Evolutionary conservation across 2,797 vertebrate species (phyloP).

Genomic region (Erpetoichthys calabaricus): DNA sequence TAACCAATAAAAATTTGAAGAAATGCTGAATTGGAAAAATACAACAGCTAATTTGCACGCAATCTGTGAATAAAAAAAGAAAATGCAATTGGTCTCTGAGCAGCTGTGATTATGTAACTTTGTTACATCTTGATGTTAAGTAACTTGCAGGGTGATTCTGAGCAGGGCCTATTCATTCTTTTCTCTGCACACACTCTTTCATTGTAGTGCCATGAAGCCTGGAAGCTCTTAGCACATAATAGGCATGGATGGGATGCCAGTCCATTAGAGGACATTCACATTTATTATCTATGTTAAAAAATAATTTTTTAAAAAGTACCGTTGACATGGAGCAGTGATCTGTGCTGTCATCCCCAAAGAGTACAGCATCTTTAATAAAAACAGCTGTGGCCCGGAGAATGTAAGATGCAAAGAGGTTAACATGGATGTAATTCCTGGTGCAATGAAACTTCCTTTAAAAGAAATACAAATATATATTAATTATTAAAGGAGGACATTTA

Average conservation of each 20-base stretch:
- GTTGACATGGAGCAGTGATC: constrained; percentile 77
- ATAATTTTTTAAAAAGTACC: constrained; percentile 33
- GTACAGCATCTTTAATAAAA: constrained; percentile 69
- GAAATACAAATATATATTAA: constrained; percentile 7
- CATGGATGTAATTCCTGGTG: constrained; percentile 79
- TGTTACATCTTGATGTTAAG: background rate
- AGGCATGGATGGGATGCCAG: background rate
- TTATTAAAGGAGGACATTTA: background rate
- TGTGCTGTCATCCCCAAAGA: constrained; percentile 70
- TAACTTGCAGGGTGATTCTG: background rate
- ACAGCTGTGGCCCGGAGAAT: constrained; percentile 69
- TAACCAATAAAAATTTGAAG: constrained; percentile 80
- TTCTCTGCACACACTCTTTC: background rate
- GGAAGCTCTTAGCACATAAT: no score
- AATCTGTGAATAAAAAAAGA: constrained; percentile 31
- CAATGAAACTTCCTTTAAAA: constrained; percentile 74
- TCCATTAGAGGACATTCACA: background rate
- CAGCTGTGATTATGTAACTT: background rate
- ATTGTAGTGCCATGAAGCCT: background rate
- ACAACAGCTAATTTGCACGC: constrained; percentile 62
- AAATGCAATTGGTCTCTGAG: background rate
- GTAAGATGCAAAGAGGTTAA: constrained; percentile 79
- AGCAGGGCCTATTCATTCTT: background rate
- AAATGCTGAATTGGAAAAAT: constrained; percentile 75
- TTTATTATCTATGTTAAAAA: background rate